These are phyloP conservation scores for Amniataba percoides DNA, from an alignment of 2,797 vertebrate species.

Conservation along the genomic window DNA sequence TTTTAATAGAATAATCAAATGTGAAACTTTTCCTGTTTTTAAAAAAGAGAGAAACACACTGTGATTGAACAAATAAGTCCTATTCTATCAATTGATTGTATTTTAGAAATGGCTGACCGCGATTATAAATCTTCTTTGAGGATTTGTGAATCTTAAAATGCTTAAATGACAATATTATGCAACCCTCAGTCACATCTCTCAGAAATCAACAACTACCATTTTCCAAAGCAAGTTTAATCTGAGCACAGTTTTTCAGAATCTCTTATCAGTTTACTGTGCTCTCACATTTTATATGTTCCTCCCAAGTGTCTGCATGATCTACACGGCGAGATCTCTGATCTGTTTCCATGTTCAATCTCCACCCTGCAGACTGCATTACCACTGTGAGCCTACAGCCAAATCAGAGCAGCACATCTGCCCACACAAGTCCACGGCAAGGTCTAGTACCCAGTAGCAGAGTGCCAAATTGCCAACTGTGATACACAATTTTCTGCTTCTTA, in stretches of 20 bases:
- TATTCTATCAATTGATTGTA: background rate
- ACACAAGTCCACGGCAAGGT: conserved; percentile 74
- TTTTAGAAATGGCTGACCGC: background rate
- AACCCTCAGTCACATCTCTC: background rate
- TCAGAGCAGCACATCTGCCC: conserved; percentile 78
- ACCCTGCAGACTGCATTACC: conserved; percentile 71
- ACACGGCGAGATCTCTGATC: conserved; percentile 64
- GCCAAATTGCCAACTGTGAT: conserved; percentile 65
- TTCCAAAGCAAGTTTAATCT: conserved; percentile 16
- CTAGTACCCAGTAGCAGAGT: conserved; percentile 63
- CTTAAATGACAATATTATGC: background rate
- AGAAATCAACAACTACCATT: background rate
- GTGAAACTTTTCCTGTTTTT: background rate
- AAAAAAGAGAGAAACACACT: background rate
- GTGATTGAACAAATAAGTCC: background rate
- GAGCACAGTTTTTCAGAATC: conserved; percentile 9
- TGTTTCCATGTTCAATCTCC: conserved; percentile 74
- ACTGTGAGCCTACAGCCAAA: conserved; percentile 73
- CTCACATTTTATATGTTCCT: conserved; percentile 36
- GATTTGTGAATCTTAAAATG: background rate
- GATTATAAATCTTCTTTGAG: background rate
- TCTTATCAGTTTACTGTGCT: conserved; percentile 32
- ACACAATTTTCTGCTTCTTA: conserved; percentile 67
- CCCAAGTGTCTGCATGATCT: conserved; percentile 63
- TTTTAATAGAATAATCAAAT: background rate